phyloP scores from a whole-genome alignment of 2,888 invertebrate genomes.

The Phragmatobia fuliginosa region DNA sequence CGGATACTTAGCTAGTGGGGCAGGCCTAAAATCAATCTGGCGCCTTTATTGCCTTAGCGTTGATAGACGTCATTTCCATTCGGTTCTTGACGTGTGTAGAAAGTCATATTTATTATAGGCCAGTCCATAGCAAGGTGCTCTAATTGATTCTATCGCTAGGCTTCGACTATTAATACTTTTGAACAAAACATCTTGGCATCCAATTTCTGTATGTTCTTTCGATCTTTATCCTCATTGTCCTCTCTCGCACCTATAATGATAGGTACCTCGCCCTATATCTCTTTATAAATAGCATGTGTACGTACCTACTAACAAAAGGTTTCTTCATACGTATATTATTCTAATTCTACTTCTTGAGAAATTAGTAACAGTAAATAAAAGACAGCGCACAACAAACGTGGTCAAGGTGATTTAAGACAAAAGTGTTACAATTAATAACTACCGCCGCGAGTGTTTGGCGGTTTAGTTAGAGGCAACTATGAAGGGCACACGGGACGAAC shows the following conservation, averaged over 20 bases:
- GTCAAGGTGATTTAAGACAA: constrained; percentile 50
- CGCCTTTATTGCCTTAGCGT: no score
- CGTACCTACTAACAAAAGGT: constrained; percentile 3
- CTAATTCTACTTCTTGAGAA: constrained; percentile 13
- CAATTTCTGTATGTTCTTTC: not conserved
- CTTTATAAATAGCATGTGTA: not conserved
- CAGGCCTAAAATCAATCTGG: no score
- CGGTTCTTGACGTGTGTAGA: no score
- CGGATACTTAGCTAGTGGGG: no score
- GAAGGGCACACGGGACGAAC: constrained; percentile 53
- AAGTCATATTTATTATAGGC: no score
- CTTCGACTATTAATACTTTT: not conserved
- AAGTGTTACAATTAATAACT: constrained; percentile 63
- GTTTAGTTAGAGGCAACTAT: constrained; percentile 52
- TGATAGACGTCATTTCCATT: no score
- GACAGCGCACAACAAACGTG: constrained; percentile 39
- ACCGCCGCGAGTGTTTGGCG: constrained; percentile 53
- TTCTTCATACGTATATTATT: constrained; percentile 1
- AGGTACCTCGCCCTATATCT: not conserved
- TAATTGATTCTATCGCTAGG: not conserved
- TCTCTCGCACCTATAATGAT: not conserved
- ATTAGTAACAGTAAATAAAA: constrained; percentile 34
- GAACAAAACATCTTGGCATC: not conserved
- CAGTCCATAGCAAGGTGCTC: no score
- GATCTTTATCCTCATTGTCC: not conserved